A percentile compares a stretch with the other conserved stretches of the same genome.
Conservation (phyloP, 2,888 invertebrate species). For the Eupithecia subfuscata region DNA sequence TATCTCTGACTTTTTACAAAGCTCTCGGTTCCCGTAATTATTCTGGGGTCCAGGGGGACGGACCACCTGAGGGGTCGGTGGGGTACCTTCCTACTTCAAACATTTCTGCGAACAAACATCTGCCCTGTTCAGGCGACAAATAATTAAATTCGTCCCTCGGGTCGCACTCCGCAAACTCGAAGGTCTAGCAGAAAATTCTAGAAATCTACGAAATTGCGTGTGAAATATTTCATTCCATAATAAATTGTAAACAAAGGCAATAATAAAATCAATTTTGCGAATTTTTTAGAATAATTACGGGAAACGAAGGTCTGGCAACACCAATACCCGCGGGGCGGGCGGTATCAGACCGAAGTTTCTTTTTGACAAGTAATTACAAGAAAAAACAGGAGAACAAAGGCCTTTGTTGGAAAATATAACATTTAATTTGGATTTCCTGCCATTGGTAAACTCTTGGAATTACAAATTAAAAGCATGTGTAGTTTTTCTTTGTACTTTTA, state of each 20-base stretch:
- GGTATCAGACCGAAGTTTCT: conserved; percentile 1
- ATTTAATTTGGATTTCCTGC: not conserved
- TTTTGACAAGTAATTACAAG: conserved; percentile 10
- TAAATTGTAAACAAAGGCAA: not conserved
- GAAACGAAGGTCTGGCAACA: not conserved
- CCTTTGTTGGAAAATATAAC: not conserved
- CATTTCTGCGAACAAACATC: conserved; percentile 31
- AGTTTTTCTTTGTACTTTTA: not conserved
- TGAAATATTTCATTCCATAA: not conserved
- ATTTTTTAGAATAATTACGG: not conserved
- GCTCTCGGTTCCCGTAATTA: conserved; percentile 17
- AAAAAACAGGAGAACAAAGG: not conserved
- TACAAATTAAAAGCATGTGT: not conserved
- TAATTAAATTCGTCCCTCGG: conserved; percentile 20
- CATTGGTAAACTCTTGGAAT: not conserved
- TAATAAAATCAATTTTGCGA: conserved; percentile 3
- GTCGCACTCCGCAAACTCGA: conserved; percentile 19
- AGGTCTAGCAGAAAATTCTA: not conserved
- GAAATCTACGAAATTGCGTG: not conserved
- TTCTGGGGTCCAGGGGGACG: conserved; percentile 18
- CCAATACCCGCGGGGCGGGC: not conserved
- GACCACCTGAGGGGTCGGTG: conserved; percentile 11
- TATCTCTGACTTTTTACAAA: conserved; percentile 12
- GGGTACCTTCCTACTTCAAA: conserved; percentile 22
- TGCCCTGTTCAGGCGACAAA: conserved; percentile 12